Conservation (phyloP, 2,888 invertebrate genomes). For the Cataglyphis livida region DNA sequence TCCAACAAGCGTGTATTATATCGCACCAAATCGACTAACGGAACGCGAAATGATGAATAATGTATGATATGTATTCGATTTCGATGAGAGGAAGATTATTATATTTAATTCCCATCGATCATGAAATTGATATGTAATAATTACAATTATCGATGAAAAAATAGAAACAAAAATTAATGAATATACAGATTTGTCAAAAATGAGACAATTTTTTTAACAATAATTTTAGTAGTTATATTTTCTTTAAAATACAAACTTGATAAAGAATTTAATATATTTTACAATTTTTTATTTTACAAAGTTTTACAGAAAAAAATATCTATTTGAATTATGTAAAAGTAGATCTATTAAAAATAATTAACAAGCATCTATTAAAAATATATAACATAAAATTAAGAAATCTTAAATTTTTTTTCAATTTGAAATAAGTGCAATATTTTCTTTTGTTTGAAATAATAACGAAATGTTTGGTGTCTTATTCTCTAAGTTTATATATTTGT, state of each 20-base stretch:
- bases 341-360: neutral
- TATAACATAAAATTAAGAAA: neutral
- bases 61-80: slow-evolving; percentile 22
- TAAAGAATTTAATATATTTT: neutral
- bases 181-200: neutral
- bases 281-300: neutral
- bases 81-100: slow-evolving; percentile 41
- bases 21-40: slow-evolving; percentile 44
- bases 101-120: slow-evolving; percentile 34
- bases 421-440: neutral
- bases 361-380: neutral
- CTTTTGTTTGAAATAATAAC: neutral
- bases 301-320: neutral
- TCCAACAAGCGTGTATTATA: slow-evolving; percentile 39
- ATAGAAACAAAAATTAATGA: neutral
- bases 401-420: neutral
- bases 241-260: neutral
- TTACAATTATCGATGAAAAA: slow-evolving; percentile 6
- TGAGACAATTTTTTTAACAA: neutral
- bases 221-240: neutral
- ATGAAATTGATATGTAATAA: neutral
- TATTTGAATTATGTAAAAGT: neutral
- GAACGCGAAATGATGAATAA: slow-evolving; percentile 31
- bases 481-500: neutral
- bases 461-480: neutral